phyloP scores from a whole-genome alignment of 2,888 invertebrate species.

The Lamellibrachia satsuma region DNA sequence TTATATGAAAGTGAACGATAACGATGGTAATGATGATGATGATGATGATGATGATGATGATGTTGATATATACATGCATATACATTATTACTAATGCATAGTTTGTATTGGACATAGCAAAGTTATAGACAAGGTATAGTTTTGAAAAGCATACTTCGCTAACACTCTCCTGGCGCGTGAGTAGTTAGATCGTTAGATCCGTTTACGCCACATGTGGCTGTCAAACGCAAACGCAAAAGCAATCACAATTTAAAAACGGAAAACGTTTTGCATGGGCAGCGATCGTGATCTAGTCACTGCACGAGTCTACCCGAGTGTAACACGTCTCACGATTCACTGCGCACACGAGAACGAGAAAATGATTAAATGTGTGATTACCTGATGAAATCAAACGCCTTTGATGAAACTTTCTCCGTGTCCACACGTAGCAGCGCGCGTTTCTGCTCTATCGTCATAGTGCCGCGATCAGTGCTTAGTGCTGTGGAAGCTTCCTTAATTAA shows the following conservation, averaged over 20 bases:
- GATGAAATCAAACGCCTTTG: constrained; percentile 17
- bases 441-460: neutral
- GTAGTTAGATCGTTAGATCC: neutral
- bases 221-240: neutral
- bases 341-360: neutral
- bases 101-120: no score
- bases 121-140: no score
- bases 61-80: no score
- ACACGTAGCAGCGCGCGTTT: neutral
- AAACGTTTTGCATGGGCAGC: neutral
- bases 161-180: no score
- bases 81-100: no score
- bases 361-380: constrained; percentile 17
- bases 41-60: no score
- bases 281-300: neutral
- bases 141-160: no score
- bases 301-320: neutral
- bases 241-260: neutral
- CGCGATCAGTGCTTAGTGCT: neutral
- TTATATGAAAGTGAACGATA: no score
- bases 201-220: neutral
- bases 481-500: constrained; percentile 17
- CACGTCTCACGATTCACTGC: neutral
- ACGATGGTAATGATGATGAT: no score
- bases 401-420: neutral